Base-by-base conservation (phyloP, 2,888 invertebrate genomes). In the Idaea biselata region DNA sequence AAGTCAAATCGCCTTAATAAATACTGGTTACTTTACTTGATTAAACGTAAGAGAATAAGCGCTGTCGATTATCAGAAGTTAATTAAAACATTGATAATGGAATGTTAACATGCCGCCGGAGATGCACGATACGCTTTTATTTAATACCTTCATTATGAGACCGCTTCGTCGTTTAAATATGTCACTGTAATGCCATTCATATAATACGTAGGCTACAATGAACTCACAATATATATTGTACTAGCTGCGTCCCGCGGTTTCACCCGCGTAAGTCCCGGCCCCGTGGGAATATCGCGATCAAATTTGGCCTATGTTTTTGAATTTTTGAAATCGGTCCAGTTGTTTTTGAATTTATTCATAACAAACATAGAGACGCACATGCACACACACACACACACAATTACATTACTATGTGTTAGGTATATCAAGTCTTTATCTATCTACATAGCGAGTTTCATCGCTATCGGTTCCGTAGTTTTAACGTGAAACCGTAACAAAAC, bases 51-150 rank as follows among this genome's bases (percentile, higher is more conserved):
- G 59, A 56, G 59, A 62, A 59, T 59, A 58, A 63, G 65, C 18
- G 68, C 72, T 69, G 68, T 68, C 69, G 72, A 75, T 73, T 63
- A 68, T 63, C 62, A 60, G 33, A 25, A 44, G 44, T 78, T 77
- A 81, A 79, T 80, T 79, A 81, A 80, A 78, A 80, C 78, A 78
- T 78, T 75, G 73, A 73, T 75, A 73, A 70, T 68, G 68, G 73
- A 77, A 77, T 74, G 72, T 68, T 63, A 63, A 60, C 63, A 58
- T 32, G 31, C 75, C 71, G 58, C 68, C 63, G 71, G 71, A 69
- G 73, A 72, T 72, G 64, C 71, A 69, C 66, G 69, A 65, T 70
- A 68, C 67, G 63, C 60, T 68, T 70, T 71, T 79, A 72, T 66
- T 76, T 73, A 69, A 71, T 71, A 71, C 75, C 76, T 81, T 56